phyloP scores from a whole-genome alignment of 2,888 invertebrate genomes.

The Perithous albicinctus region DNA sequence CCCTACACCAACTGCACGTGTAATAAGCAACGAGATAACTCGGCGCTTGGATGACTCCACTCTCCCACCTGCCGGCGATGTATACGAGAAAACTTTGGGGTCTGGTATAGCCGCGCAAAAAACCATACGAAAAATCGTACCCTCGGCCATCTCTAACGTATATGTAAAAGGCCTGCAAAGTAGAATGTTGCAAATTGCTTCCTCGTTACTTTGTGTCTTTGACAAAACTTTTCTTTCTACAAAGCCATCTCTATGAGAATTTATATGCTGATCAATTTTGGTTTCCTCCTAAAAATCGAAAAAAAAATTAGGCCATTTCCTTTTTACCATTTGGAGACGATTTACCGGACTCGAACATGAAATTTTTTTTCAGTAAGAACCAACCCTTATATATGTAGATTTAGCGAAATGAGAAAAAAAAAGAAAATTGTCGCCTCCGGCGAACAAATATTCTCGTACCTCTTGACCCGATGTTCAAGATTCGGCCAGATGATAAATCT shows the following conservation, averaged over 20 bases:
- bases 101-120: not conserved
- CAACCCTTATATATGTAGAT: not conserved
- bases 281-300: too few relatives aligned
- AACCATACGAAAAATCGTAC: slow-evolving; percentile 1
- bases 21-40: slow-evolving; percentile 27
- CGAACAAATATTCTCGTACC: not conserved
- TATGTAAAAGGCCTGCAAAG: too few relatives aligned
- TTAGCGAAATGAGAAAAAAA: slow-evolving; percentile 8
- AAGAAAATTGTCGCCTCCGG: not conserved
- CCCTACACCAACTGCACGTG: not conserved
- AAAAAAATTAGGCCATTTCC: too few relatives aligned
- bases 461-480: not conserved
- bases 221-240: too few relatives aligned
- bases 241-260: too few relatives aligned
- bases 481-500: slow-evolving; percentile 10
- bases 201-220: too few relatives aligned
- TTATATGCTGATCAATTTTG: too few relatives aligned
- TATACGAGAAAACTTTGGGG: slow-evolving; percentile 26
- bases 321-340: too few relatives aligned
- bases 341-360: too few relatives aligned
- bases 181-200: too few relatives aligned
- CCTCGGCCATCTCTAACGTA: not conserved
- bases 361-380: too few relatives aligned
- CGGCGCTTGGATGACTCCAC: slow-evolving; percentile 19
- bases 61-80: not conserved